phyloP scores from a whole-genome alignment of 2,113 vertebrate genomes.

The Scopus umbretta region DNA sequence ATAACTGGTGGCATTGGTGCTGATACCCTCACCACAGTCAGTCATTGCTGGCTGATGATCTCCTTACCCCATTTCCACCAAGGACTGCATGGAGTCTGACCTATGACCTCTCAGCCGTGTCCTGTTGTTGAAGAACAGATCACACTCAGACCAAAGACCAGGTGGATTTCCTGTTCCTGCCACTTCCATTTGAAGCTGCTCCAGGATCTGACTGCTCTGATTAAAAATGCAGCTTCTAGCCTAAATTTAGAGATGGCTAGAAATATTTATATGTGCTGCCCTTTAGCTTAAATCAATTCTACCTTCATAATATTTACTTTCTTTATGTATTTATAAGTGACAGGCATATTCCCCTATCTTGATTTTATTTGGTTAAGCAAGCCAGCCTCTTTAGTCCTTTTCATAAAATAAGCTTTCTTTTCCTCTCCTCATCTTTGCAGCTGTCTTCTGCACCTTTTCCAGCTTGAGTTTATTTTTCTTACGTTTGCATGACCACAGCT shows the following conservation, averaged over 20 bases:
- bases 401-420: constrained; percentile 25
- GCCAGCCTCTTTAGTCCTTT: constrained; percentile 20
- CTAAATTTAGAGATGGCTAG: constrained; percentile 47
- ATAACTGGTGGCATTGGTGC: background rate
- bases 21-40: background rate
- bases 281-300: constrained; percentile 47
- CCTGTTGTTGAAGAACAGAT: background rate
- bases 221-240: constrained; percentile 26
- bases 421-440: background rate
- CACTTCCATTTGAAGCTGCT: background rate
- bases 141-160: background rate
- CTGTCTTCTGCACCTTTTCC: constrained; percentile 3
- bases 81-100: background rate
- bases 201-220: background rate
- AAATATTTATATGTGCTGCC: constrained; percentile 47
- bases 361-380: constrained; percentile 50
- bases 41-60: accelerated
- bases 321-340: constrained; percentile 52
- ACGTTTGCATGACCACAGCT: background rate
- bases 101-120: background rate
- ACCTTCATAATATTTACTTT: constrained; percentile 57
- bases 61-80: background rate
- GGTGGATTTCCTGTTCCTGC: constrained; percentile 20
- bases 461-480: constrained; percentile 28
- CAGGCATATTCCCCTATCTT: constrained; percentile 9